Evolutionary conservation across 2,888 invertebrate species (phyloP), one percentile per base, ranked within the genome.

Genomic region (Drosophila incognita): DNA sequence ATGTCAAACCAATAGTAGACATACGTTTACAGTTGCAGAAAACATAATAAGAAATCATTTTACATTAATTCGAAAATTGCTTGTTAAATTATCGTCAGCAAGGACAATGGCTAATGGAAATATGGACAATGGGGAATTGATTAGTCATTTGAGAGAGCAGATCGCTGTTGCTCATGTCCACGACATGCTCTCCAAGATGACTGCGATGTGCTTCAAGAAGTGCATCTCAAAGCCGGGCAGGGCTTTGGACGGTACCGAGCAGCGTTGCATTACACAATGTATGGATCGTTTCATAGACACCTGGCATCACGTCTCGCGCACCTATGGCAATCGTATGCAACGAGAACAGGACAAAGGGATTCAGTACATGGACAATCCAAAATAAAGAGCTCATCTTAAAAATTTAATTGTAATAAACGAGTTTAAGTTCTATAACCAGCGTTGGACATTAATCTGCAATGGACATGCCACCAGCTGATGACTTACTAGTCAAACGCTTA

Each of bases 211-310:
- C 93, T 99, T 99, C 93, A 97, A 96, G 93, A 98, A 98, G 92
- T 99, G 99, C 93, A 96, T 99, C 85, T 94, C 94, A 49, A 98
- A 97, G 93, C 99, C 99, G 36, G 99, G 98, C 24, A 96, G 97
- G 18, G 95, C 97, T 1, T 92, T 99, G 83, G 98, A 97, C 92
- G 97, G 95, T 92, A 96, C 97, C 2, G 98, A 98, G 94, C 96
- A 99, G 95, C 84, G 87, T 7, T 99, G 99, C 92, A 95, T 99
- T 83, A 97, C 98, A 0, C 98, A 98, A 97, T 99, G 99, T 93
- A 98, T 99, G 98, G 99, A 99, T 93, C 90, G 99, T 90, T 99
- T 98, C 94, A 97, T 99, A 97, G 99, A 99, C 91, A 96, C 98
- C 4, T 98, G 97, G 96, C 98, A 98, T 93, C 94, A 98, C 63